Percentiles rank a stretch among this genome's conserved stretches.
Evolutionary conservation across 2,113 vertebrate genomes (phyloP).

Genomic region (Pseudorasbora parva): DNA sequence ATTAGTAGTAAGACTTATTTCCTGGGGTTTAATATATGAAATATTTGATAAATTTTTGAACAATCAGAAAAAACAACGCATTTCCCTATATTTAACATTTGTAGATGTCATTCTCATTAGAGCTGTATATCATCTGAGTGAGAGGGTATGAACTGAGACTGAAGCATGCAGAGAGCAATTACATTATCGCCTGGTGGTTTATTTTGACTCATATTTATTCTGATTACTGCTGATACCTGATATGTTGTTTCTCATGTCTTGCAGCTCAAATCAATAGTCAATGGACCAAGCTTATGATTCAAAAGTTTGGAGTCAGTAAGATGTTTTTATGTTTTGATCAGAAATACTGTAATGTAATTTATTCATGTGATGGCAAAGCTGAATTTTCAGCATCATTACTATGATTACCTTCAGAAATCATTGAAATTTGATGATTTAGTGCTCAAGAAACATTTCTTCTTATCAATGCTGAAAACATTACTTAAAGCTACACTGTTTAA

Average conservation of each 20-base stretch:
- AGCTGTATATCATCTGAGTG: background rate
- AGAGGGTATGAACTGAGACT: background rate
- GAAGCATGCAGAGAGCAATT: conserved; percentile 9
- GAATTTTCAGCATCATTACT: background rate
- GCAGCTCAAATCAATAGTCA: too few relatives aligned
- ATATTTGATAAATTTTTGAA: background rate
- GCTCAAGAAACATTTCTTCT: background rate
- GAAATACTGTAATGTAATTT: background rate
- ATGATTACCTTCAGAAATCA: background rate
- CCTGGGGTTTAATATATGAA: background rate
- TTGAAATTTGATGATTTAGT: background rate
- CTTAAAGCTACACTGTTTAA: too few relatives aligned
- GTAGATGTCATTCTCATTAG: background rate
- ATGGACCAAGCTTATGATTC: too few relatives aligned
- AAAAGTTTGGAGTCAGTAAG: background rate
- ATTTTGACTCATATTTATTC: background rate
- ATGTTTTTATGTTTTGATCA: background rate
- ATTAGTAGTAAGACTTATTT: background rate
- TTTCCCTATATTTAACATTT: background rate
- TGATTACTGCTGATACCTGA: background rate
- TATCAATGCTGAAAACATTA: background rate
- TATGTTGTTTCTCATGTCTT: too few relatives aligned
- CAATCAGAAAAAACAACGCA: background rate
- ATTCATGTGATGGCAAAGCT: background rate
- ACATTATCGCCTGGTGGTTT: conserved; percentile 5